Base-by-base conservation (phyloP, 2,113 vertebrate genomes). In the Alouatta palliata region DNA sequence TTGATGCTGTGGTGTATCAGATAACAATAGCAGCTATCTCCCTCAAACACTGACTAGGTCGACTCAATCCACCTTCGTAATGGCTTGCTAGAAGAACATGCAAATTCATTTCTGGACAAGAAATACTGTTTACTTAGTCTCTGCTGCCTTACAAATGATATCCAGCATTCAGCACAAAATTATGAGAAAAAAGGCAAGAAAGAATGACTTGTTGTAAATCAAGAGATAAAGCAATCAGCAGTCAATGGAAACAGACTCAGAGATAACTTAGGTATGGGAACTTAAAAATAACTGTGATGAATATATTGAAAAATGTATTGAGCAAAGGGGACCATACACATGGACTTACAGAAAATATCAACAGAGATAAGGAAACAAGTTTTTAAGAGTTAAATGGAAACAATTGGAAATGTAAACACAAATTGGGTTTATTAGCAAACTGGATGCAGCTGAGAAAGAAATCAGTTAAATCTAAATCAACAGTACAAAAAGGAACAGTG, bases 341-440 rank as follows among this genome's bases (percentile, higher is more conserved):
- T 49, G 35, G 16, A 40, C 37, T 47, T 11, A 32, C 13, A 20
- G 19, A 58, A 56, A 93, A 17, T 17, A 54, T 54, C 37, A 92
- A 56, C 58, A 96, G 49, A 90, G 13, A 47, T 12, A 84, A 35
- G 47, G 52, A 84, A 84, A 71, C 27, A 56, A n/a, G 77, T 52
- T 86, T 84, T 83, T 61, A n/a, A 52, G 49, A 77, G 61, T 71
- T 90, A 90, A 52, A 43, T 90, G 71, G 61, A 90, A 85, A 85
- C 47, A 30, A 8, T 43, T 96, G 12, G 35, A 90, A 68, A 87
- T 32, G 37, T n/a, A 61, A 83, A 73, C 23, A 75, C 27, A 35
- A 19, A 2, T 79, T 84, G 47, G 23, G 27, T 76, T 88, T 84
- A 75, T 96, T 56, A 45, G 17, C 80, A 93, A 43, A 93, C 32